Percentiles rank a stretch among this genome's conserved stretches.
phyloP scores from a whole-genome alignment of 2,888 invertebrate genomes.

The Hesperia comma region DNA sequence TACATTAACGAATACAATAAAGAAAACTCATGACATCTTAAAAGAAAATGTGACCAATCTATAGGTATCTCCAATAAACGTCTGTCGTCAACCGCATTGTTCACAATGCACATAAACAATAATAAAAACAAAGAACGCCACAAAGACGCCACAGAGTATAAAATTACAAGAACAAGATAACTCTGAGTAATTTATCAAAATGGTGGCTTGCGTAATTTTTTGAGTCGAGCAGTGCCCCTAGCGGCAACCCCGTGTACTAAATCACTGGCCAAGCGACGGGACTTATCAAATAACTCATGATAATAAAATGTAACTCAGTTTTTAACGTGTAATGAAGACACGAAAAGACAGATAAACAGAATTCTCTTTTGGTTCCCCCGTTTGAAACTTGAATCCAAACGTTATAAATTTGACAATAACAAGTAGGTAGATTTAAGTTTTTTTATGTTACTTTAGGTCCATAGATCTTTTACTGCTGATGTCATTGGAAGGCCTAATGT shows the following conservation, averaged over 20 bases:
- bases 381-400: slow-evolving; percentile 1
- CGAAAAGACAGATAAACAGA: slow-evolving; percentile 12
- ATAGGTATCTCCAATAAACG: background rate
- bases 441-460: background rate
- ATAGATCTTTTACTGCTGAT: too few species aligned
- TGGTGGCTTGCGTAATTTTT: slow-evolving; percentile 50
- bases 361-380: slow-evolving; percentile 12
- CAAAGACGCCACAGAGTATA: slow-evolving; percentile 50
- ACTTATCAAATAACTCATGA: slow-evolving; percentile 79
- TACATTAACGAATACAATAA: too few species aligned
- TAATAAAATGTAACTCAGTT: slow-evolving; percentile 62
- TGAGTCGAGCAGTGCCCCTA: slow-evolving; percentile 56
- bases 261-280: slow-evolving; percentile 66
- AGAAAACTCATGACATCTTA: background rate
- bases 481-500: too few species aligned
- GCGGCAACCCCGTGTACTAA: slow-evolving; percentile 68
- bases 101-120: slow-evolving; percentile 13
- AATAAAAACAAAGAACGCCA: slow-evolving; percentile 36
- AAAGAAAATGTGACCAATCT: background rate
- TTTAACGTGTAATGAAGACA: slow-evolving; percentile 41
- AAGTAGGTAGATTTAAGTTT: background rate
- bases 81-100: slow-evolving; percentile 4
- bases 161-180: slow-evolving; percentile 60
- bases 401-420: background rate
- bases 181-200: slow-evolving; percentile 70